phyloP scores from a whole-genome alignment of 2,113 vertebrate genomes.

The Zapornia atra region DNA sequence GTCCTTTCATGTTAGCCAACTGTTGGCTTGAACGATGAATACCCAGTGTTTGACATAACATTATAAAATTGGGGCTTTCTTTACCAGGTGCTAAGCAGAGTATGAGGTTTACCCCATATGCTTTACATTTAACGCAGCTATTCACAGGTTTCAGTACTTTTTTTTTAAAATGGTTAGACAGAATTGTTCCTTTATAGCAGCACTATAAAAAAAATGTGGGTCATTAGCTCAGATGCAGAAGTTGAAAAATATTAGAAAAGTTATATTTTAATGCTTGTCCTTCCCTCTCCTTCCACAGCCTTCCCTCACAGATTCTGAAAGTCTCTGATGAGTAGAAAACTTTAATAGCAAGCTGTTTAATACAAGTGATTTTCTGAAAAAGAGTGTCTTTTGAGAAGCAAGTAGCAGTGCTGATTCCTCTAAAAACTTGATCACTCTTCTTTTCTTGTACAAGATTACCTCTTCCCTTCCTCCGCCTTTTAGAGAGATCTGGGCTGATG shows the following conservation, averaged over 20 bases:
- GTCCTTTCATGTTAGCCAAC: not conserved
- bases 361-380: not conserved
- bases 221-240: not conserved
- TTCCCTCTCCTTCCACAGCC: not conserved
- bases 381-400: not conserved
- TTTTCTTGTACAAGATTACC: not conserved
- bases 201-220: not conserved
- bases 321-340: not conserved
- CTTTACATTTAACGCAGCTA: not conserved
- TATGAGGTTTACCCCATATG: not conserved
- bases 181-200: not conserved
- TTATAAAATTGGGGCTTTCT: not conserved
- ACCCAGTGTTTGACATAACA: not conserved
- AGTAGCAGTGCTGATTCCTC: not conserved
- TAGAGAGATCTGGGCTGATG: not conserved
- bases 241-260: not conserved
- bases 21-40: accelerated
- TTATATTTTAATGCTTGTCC: not conserved
- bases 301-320: not conserved
- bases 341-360: not conserved
- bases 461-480: not conserved
- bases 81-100: not conserved
- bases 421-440: not conserved
- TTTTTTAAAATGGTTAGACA: not conserved
- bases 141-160: not conserved